Conservation (phyloP, 2,888 invertebrate genomes). For the Smittia sp. region DNA sequence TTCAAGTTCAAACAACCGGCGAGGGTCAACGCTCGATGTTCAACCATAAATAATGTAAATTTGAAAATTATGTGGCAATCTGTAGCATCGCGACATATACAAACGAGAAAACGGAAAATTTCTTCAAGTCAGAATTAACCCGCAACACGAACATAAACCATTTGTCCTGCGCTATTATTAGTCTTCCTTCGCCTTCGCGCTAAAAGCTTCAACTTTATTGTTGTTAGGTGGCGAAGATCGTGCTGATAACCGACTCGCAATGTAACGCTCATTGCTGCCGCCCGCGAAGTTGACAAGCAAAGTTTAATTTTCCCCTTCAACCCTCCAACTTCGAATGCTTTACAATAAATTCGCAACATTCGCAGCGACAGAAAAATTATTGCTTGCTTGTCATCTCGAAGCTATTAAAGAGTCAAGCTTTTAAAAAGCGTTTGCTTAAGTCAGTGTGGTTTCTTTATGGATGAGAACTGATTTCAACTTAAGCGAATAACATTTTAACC, state of each 20-base stretch:
- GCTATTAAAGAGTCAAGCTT: too few relatives aligned
- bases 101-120: not conserved
- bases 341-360: not conserved
- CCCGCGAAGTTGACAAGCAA: not conserved
- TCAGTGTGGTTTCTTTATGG: too few relatives aligned
- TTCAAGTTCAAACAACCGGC: not conserved
- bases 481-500: too few relatives aligned
- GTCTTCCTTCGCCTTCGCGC: not conserved
- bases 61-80: not conserved
- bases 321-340: too few relatives aligned
- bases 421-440: not conserved
- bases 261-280: not conserved
- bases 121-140: not conserved
- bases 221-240: constrained; percentile 1
- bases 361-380: not conserved
- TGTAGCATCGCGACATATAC: not conserved
- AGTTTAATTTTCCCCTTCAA: too few relatives aligned
- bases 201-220: not conserved
- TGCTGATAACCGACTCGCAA: not conserved
- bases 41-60: not conserved
- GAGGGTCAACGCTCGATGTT: not conserved
- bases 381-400: too few relatives aligned
- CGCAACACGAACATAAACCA: constrained; percentile 31
- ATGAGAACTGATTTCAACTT: too few relatives aligned
- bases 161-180: constrained; percentile 31